Percentiles rank a stretch among this genome's conserved stretches.
Evolutionary conservation across 2,888 invertebrate genomes (phyloP).

Genomic region (Gnatocerus cornutus): DNA sequence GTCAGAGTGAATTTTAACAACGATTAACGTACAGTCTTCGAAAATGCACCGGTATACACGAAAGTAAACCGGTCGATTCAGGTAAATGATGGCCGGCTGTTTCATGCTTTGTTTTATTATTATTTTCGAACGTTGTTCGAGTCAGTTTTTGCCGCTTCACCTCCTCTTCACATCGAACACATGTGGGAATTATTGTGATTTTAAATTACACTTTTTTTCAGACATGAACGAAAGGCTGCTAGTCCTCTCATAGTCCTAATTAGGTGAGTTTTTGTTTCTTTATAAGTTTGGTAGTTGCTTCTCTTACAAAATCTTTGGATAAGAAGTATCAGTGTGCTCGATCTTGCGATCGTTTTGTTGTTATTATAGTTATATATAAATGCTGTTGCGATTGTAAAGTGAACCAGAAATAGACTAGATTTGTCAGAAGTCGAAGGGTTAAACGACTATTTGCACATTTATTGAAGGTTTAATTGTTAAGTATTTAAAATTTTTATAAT

Average conservation of each 20-base stretch:
- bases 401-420: too few relatives aligned
- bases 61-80: slow-evolving; percentile 61
- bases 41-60: slow-evolving; percentile 58
- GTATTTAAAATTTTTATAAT: too few relatives aligned
- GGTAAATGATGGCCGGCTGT: slow-evolving; percentile 55
- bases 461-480: too few relatives aligned
- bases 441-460: too few relatives aligned
- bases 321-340: not conserved
- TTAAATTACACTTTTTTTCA: slow-evolving; percentile 27
- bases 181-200: slow-evolving; percentile 26
- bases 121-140: slow-evolving; percentile 26
- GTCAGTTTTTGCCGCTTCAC: slow-evolving; percentile 10
- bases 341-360: not conserved
- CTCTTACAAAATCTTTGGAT: slow-evolving; percentile 11
- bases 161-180: slow-evolving; percentile 2
- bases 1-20: slow-evolving; percentile 57
- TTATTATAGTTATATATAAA: too few relatives aligned
- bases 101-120: slow-evolving; percentile 35
- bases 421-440: too few relatives aligned
- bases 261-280: slow-evolving; percentile 34
- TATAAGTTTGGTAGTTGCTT: not conserved
- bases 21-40: slow-evolving; percentile 57
- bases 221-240: slow-evolving; percentile 30
- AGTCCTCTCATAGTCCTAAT: slow-evolving; percentile 32
- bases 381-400: too few relatives aligned